Evolutionary conservation across 2,888 invertebrate genomes (phyloP).

Genomic region (Rhagonycha lutea): DNA sequence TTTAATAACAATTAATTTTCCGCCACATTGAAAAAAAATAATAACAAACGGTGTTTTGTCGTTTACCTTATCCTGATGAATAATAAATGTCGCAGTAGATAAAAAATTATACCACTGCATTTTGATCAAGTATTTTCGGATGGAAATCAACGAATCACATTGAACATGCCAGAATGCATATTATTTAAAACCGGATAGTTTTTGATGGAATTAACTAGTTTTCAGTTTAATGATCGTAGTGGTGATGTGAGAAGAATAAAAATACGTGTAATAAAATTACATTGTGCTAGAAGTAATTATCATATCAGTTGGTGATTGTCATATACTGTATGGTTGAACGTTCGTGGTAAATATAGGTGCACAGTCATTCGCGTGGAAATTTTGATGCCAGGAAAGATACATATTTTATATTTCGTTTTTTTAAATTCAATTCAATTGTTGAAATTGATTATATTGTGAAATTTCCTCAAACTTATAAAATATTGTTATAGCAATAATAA

Average conservation of each 20-base stretch:
- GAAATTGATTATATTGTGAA: conserved; percentile 8
- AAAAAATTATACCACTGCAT: neutral
- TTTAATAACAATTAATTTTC: neutral
- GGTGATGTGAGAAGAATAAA: conserved; percentile 18
- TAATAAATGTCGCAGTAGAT: neutral
- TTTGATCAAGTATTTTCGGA: neutral
- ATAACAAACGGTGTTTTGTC: neutral
- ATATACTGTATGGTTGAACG: conserved; percentile 25
- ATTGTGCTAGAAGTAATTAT: conserved; percentile 25
- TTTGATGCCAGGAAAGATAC: conserved; percentile 30
- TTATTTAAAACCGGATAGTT: neutral
- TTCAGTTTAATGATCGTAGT: neutral
- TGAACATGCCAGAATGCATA: neutral
- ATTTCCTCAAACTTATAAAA: neutral
- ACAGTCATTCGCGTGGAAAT: conserved; percentile 30
- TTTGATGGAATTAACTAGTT: neutral
- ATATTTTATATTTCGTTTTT: conserved; percentile 27
- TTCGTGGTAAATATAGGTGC: conserved; percentile 26
- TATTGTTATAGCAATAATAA: neutral
- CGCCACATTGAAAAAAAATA: neutral
- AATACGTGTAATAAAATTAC: conserved; percentile 26
- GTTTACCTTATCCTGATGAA: neutral
- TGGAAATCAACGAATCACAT: neutral
- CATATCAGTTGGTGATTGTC: conserved; percentile 30
- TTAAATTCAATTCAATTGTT: conserved; percentile 10